Percentiles rank a stretch among this genome's conserved stretches.
Conservation (phyloP, 92 coral and sea anemone species). For the Porites divaricata region DNA sequence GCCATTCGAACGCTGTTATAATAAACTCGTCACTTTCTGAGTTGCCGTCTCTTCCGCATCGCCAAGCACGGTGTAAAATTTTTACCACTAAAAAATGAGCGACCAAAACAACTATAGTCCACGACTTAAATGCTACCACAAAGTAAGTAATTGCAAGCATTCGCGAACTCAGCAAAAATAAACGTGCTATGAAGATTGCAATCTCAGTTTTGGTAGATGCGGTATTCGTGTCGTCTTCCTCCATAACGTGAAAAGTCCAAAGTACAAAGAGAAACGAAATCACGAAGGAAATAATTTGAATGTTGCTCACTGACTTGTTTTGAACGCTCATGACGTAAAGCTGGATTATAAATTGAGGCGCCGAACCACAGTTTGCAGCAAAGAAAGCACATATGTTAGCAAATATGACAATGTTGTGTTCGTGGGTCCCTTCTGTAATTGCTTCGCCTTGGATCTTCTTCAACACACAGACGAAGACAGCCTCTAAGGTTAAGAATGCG, state of each 20-base stretch:
- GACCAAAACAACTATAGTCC: neutral
- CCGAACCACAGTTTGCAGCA: constrained; percentile 42
- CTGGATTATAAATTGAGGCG: constrained; percentile 58
- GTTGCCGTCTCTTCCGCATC: neutral
- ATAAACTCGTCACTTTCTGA: neutral
- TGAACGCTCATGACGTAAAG: constrained; percentile 43
- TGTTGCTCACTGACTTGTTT: constrained; percentile 11
- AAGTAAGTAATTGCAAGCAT: constrained; percentile 22
- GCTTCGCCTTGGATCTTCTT: neutral
- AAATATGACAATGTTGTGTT: neutral
- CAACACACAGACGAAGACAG: neutral
- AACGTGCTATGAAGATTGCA: neutral
- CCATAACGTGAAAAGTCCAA: constrained; percentile 24
- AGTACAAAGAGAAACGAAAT: constrained; percentile 36
- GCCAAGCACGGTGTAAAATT: neutral
- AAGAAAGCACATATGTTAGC: neutral
- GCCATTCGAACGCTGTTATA: neutral
- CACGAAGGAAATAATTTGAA: constrained; percentile 20
- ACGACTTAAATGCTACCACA: neutral
- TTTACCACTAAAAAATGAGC: neutral
- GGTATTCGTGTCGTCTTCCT: neutral
- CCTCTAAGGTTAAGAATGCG: constrained; percentile 11
- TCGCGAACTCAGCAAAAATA: constrained; percentile 6
- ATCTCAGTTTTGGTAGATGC: neutral
- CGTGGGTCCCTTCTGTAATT: neutral